Evolutionary conservation across 2,797 vertebrate species (phyloP).

Genomic region (Molossus molossus): DNA sequence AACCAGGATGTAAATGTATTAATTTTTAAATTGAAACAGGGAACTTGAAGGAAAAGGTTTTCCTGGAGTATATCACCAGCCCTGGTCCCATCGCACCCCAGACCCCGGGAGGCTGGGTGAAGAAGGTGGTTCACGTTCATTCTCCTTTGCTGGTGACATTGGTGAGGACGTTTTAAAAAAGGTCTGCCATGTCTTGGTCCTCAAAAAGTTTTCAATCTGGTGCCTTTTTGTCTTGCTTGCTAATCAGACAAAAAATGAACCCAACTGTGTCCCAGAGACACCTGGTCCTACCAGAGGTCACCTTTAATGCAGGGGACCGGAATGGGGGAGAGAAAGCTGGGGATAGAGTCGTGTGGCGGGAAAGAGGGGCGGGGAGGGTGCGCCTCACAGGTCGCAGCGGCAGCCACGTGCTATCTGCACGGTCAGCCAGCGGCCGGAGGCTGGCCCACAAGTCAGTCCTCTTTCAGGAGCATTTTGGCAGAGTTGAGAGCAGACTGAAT

Average conservation of each 20-base stretch:
- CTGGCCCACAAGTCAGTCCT: not conserved
- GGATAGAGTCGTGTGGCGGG: too few relatives aligned
- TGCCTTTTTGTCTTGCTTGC: not conserved
- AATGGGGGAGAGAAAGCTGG: not conserved
- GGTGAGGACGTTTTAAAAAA: not conserved
- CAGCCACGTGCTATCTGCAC: not conserved
- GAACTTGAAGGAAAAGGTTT: conserved; percentile 13
- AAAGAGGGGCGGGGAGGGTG: not conserved
- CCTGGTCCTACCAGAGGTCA: not conserved
- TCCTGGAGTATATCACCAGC: not conserved
- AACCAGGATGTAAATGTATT: conserved; percentile 1
- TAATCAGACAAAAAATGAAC: not conserved
- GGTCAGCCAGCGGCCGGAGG: not conserved
- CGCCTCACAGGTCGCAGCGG: not conserved
- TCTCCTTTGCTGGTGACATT: not conserved
- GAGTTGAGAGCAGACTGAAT: not conserved
- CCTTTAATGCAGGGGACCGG: not conserved
- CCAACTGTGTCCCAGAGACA: not conserved
- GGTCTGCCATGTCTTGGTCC: not conserved
- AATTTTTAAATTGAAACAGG: not conserved
- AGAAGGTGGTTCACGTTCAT: not conserved
- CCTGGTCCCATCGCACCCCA: not conserved
- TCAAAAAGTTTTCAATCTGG: not conserved
- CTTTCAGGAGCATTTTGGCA: not conserved
- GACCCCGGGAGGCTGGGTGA: not conserved